phyloP scores from a whole-genome alignment of 1,140 invertebrate species.

The Atta texana region DNA sequence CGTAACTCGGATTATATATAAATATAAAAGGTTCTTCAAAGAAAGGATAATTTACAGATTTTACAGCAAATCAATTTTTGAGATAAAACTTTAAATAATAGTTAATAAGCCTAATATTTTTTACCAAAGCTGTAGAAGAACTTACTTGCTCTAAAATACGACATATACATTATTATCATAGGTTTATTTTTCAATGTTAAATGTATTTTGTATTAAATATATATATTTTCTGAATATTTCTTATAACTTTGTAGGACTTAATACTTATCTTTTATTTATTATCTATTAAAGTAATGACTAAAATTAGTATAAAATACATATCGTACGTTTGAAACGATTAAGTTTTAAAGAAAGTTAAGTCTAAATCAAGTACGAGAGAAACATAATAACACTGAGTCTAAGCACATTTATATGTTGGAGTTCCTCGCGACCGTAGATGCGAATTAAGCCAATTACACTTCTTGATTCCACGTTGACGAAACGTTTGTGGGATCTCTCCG shows the following conservation, averaged over 20 bases:
- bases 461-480: constrained; percentile 42
- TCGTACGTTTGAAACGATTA: too few relatives aligned
- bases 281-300: neutral
- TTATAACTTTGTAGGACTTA: neutral
- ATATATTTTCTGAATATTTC: too few relatives aligned
- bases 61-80: too few relatives aligned
- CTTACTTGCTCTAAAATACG: neutral
- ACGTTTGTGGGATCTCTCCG: constrained; percentile 39
- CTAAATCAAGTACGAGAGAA: constrained; percentile 30
- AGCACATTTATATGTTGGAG: constrained; percentile 20
- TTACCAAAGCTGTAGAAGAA: neutral
- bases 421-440: constrained; percentile 29
- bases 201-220: neutral
- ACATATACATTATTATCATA: neutral
- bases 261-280: neutral
- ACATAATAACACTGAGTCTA: constrained; percentile 17
- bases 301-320: neutral
- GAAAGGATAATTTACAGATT: too few relatives aligned
- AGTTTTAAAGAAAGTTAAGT: neutral
- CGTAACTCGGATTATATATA: too few relatives aligned
- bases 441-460: constrained; percentile 48
- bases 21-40: too few relatives aligned
- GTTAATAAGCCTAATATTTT: too few relatives aligned
- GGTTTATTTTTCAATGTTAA: neutral
- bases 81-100: too few relatives aligned